Conservation (phyloP, 1,140 invertebrate genomes). For the Dreissena polymorpha region DNA sequence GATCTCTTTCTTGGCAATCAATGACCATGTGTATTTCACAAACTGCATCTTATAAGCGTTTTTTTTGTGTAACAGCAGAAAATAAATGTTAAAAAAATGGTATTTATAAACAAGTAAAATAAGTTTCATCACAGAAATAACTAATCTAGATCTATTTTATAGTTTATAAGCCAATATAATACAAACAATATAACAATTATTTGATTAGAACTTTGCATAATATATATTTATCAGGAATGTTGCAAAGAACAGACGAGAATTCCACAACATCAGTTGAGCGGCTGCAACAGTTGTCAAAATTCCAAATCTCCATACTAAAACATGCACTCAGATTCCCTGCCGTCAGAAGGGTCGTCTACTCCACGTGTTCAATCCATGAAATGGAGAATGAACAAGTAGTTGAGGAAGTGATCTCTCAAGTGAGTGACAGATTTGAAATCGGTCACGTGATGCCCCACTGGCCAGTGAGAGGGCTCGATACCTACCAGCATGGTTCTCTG, state of each 20-base stretch:
- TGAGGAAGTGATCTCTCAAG: conserved; percentile 80
- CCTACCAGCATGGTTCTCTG: conserved; percentile 69
- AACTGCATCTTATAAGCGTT: too few species aligned
- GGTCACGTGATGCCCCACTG: conserved; percentile 68
- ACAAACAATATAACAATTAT: too few species aligned
- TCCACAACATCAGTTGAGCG: conserved; percentile 59
- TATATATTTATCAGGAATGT: conserved; percentile 81
- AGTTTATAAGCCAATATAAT: too few species aligned
- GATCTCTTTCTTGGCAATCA: too few species aligned
- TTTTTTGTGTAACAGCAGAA: too few species aligned
- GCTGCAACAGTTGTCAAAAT: conserved; percentile 83
- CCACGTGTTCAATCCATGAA: conserved; percentile 93
- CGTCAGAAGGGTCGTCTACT: conserved; percentile 93
- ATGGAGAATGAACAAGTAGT: conserved; percentile 97
- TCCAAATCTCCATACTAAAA: conserved; percentile 92
- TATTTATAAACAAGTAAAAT: too few species aligned
- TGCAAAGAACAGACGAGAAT: conserved; percentile 71
- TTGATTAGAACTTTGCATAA: too few species aligned
- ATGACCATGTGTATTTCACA: too few species aligned
- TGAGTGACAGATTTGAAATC: conserved; percentile 65
- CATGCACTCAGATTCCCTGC: conserved; percentile 93
- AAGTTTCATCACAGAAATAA: too few species aligned
- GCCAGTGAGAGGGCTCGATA: conserved; percentile 73
- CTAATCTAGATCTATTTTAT: too few species aligned
- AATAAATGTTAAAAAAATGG: too few species aligned